Conservation (phyloP, 2,888 invertebrate genomes). For the Orgyia antiqua region DNA sequence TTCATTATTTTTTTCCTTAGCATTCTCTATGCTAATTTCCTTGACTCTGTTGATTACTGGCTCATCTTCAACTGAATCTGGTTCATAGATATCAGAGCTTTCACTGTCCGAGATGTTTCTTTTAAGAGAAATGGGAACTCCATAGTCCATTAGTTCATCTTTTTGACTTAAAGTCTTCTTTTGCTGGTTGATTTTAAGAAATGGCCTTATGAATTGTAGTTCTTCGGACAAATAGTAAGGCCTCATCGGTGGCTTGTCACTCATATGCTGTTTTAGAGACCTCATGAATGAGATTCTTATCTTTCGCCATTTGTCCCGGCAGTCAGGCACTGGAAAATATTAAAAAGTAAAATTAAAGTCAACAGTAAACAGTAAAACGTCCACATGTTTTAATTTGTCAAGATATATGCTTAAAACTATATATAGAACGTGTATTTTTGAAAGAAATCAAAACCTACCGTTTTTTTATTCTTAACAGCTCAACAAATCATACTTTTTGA, state of each 20-base stretch:
- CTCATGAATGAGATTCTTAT: conserved; percentile 32
- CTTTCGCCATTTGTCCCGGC: conserved; percentile 33
- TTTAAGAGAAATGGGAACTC: conserved; percentile 5
- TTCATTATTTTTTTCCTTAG: conserved; percentile 5
- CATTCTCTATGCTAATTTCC: conserved; percentile 1
- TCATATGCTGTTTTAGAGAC: conserved; percentile 24
- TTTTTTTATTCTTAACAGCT: too few species aligned
- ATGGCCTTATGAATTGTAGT: conserved; percentile 26
- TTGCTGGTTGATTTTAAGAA: conserved; percentile 13
- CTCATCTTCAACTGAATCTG: conserved; percentile 4
- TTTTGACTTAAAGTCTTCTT: conserved; percentile 5
- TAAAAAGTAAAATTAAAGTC: not conserved
- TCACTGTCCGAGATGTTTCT: conserved; percentile 15
- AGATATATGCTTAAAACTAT: too few species aligned
- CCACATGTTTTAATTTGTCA: too few species aligned
- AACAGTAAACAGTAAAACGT: too few species aligned
- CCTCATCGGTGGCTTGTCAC: conserved; percentile 22
- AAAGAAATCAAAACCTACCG: too few species aligned
- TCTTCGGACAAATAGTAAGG: conserved; percentile 30
- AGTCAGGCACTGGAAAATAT: conserved; percentile 25
- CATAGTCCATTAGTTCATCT: conserved; percentile 13
- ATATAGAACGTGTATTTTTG: too few species aligned
- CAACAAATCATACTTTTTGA: too few species aligned
- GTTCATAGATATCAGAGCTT: conserved; percentile 8
- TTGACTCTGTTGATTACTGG: conserved; percentile 1